Conservation (phyloP, 2,113 vertebrate species). For the Neodon shergylaensis region DNA sequence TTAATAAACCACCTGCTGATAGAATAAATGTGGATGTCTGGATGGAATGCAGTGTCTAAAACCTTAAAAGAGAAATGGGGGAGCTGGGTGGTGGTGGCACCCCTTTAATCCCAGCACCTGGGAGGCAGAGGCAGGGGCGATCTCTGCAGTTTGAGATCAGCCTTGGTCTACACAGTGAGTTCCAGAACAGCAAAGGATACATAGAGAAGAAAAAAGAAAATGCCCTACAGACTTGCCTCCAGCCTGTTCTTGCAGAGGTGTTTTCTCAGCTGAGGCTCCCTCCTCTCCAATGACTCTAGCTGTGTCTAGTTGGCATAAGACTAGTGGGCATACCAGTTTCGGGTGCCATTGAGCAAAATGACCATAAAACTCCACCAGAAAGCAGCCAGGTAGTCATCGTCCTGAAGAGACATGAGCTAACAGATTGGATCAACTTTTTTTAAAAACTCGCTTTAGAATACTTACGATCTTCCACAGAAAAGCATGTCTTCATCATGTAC, state of each 20-base stretch:
- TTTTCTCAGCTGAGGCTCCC: neutral
- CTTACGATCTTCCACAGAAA: neutral
- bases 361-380: neutral
- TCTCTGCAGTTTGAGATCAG: neutral
- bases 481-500: neutral
- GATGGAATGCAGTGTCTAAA: neutral
- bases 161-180: neutral
- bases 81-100: neutral
- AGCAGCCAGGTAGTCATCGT: accelerated
- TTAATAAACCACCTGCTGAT: neutral
- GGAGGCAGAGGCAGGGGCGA: too few relatives aligned
- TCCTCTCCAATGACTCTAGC: neutral
- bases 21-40: neutral
- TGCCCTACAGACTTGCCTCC: neutral
- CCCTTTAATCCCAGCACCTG: too few relatives aligned
- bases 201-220: neutral
- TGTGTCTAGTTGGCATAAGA: neutral
- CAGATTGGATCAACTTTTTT: neutral
- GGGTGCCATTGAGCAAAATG: neutral
- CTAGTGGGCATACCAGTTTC: neutral
- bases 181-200: neutral
- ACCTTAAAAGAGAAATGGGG: neutral
- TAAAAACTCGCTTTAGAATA: neutral
- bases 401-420: too few relatives aligned
- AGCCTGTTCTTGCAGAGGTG: neutral